These are phyloP conservation scores for Hemibagrus wyckioides DNA, from an alignment of 2,113 vertebrate species.

Conservation along the genomic window DNA sequence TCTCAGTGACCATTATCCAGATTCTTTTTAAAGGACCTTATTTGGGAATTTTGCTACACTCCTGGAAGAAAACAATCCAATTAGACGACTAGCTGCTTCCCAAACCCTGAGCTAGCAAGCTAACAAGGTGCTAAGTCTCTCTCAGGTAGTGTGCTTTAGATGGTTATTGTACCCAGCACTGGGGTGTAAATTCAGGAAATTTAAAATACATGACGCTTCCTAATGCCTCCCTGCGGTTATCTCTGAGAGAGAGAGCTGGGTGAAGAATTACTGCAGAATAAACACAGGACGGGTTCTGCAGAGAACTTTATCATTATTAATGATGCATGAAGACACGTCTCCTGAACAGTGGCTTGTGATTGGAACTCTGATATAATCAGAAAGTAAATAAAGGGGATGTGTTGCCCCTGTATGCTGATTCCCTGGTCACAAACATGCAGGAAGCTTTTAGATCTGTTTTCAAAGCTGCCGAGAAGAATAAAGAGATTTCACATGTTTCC, in stretches of 20 bases:
- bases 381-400: background rate
- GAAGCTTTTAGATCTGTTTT: background rate
- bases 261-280: background rate
- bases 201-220: background rate
- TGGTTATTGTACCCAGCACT: background rate
- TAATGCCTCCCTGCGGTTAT: background rate
- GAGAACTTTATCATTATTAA: slow-evolving; percentile 34
- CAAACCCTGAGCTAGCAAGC: background rate
- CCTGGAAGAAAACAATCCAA: background rate
- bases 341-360: background rate
- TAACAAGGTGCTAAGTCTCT: background rate
- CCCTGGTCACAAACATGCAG: background rate
- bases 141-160: background rate
- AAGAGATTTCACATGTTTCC: background rate
- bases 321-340: slow-evolving; percentile 27
- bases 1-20: background rate
- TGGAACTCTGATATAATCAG: slow-evolving; percentile 3
- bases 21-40: background rate
- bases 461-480: background rate
- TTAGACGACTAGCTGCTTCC: background rate
- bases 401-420: background rate
- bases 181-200: background rate
- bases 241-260: background rate
- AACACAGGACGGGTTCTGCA: background rate
- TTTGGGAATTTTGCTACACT: background rate